Evolutionary conservation across 2,113 vertebrate genomes (phyloP).

Genomic region (Ardeotis arabs): DNA sequence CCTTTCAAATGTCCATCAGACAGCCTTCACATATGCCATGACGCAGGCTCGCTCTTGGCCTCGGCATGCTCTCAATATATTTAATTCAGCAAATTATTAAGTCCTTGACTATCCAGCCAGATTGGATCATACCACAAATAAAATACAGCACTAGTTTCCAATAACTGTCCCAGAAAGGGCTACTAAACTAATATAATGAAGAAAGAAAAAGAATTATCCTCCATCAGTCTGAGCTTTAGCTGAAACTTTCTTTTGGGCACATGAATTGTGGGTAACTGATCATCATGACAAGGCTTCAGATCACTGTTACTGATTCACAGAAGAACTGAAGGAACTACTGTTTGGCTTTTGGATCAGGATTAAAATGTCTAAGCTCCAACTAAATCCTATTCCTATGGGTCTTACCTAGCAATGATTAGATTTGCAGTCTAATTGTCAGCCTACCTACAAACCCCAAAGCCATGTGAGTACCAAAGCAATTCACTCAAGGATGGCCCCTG

Average conservation of each 20-base stretch:
- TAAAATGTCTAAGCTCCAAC: not conserved
- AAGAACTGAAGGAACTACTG: not conserved
- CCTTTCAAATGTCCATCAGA: not conserved
- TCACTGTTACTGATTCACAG: not conserved
- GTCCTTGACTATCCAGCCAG: not conserved
- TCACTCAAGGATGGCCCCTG: not conserved
- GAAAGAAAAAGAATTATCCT: not conserved
- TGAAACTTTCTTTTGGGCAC: not conserved
- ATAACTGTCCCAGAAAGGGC: not conserved
- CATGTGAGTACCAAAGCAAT: not conserved
- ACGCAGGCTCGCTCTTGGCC: not conserved
- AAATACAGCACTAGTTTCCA: not conserved
- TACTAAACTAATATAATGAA: not conserved
- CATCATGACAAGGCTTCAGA: not conserved
- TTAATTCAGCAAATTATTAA: not conserved
- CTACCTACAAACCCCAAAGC: not conserved
- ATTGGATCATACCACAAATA: not conserved
- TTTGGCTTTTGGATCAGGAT: not conserved
- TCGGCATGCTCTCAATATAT: not conserved
- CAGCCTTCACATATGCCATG: not conserved
- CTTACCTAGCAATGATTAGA: not conserved
- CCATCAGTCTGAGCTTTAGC: not conserved
- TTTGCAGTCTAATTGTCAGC: not conserved
- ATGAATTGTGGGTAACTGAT: not conserved
- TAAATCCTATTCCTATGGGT: not conserved